Conservation (phyloP, 2,113 vertebrate species). For the Scomber colias region DNA sequence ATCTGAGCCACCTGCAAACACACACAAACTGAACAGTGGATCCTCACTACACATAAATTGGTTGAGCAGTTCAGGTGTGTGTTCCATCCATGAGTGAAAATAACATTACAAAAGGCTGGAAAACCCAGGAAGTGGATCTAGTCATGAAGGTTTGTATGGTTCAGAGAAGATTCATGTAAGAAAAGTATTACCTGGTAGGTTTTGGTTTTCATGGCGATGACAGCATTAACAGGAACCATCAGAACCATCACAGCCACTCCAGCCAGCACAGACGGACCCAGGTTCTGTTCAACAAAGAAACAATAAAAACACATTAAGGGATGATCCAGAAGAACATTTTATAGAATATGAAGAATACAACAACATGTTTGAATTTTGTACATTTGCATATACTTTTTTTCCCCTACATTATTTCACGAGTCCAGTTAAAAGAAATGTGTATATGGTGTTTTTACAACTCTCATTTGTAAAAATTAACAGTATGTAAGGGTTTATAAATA, state of each 20-base stretch:
- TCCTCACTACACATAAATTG: background rate
- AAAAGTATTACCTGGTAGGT: conserved; percentile 90
- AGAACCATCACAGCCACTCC: conserved; percentile 97
- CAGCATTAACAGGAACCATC: conserved; percentile 93
- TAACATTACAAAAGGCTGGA: background rate
- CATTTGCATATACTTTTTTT: too few relatives aligned
- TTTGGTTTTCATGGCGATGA: conserved; percentile 99
- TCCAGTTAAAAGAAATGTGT: too few relatives aligned
- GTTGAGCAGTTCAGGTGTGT: too few relatives aligned
- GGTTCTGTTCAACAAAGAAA: conserved; percentile 81
- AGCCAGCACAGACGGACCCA: conserved; percentile 93
- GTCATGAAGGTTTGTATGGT: background rate
- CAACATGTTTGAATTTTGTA: too few relatives aligned
- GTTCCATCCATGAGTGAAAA: too few relatives aligned
- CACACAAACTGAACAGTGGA: background rate
- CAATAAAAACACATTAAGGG: background rate
- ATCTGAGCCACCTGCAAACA: conserved; percentile 92
- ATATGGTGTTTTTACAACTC: too few relatives aligned
- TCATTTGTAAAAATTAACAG: too few relatives aligned
- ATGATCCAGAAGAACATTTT: too few relatives aligned
- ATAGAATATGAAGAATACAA: too few relatives aligned
- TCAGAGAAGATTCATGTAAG: background rate
- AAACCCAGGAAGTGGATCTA: background rate
- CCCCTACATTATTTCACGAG: too few relatives aligned
- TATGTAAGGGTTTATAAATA: too few relatives aligned